Base-by-base conservation (phyloP, 2,113 vertebrate genomes). In the Pseudorectes ferrugineus region DNA sequence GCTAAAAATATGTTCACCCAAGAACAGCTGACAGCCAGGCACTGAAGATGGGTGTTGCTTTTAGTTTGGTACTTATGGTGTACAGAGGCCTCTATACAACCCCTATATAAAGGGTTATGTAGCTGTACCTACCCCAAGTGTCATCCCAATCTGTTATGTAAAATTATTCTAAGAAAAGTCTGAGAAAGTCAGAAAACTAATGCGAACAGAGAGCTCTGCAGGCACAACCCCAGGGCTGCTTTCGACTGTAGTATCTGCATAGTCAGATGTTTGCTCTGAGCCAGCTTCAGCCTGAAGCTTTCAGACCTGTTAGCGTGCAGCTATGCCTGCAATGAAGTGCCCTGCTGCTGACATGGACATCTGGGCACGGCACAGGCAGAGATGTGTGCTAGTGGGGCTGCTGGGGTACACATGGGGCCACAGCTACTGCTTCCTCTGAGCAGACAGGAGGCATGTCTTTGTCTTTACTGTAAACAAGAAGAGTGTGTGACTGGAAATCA, bases 231-330 rank as follows among this genome's bases (percentile, higher is more conserved):
- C 59, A 70, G 65, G 89, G 86, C 75, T 92, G 79, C 63, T 91
- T 80, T 92, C 0, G 3, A 5, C 66, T 66, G 40, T 20, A 48
- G 40, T 83, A 92, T 88, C 90, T 93, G 74, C 74, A 33, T 33
- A 85, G 93, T 89, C 90, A 94, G 95, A 82, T 76, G 58, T 33
- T 79, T 65, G 61, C 88, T 82, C 66, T 36, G 74, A 95, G 92
- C 61, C 48, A 48, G 3, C 45, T 79, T 52, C 74, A 89, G 74
- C 90, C 88, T 4, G 23, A 31, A 94, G 95, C 88, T 85, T 88
- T 65, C 82, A 57, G 74, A 68, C 45, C 25, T 75, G 68, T 22
- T 70, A 24, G 19, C 17, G 33, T 75, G 62, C 71, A 88, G 81
- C 78, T 52, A 2, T 72, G 87, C 66, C 70, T 85, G 74, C 52